Evolutionary conservation across 2,113 vertebrate species (phyloP).

Genomic region (Micromys minutus): DNA sequence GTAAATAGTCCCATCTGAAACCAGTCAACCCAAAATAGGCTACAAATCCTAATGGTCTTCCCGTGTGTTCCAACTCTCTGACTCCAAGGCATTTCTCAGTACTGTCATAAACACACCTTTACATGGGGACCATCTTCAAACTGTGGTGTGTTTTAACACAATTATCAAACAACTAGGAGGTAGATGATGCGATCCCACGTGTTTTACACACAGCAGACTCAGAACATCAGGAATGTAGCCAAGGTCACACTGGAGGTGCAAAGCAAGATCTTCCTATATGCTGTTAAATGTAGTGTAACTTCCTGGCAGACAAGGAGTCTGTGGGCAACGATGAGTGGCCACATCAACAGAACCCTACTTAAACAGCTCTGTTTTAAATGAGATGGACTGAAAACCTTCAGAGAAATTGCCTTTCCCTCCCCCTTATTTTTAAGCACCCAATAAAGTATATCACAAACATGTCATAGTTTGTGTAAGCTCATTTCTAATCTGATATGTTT

Average conservation of each 20-base stretch:
- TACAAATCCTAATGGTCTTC: background rate
- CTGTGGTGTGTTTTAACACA: background rate
- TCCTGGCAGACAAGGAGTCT: background rate
- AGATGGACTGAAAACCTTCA: background rate
- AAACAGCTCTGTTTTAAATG: background rate
- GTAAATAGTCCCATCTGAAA: background rate
- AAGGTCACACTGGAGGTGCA: background rate
- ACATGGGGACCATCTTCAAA: background rate
- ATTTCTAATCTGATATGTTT: background rate
- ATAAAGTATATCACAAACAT: background rate
- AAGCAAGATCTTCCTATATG: slow-evolving; percentile 12
- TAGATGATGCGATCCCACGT: background rate
- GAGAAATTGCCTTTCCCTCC: background rate
- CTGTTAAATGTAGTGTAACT: slow-evolving; percentile 6
- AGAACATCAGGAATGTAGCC: background rate
- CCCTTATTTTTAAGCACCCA: background rate
- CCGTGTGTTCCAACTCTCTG: background rate
- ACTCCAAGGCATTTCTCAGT: background rate
- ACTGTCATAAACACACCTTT: background rate
- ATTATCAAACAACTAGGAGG: background rate
- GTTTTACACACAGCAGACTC: slow-evolving; percentile 33
- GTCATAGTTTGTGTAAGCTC: background rate
- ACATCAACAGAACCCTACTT: background rate
- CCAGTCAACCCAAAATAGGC: background rate
- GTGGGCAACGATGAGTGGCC: background rate